Percentiles rank a stretch among this genome's conserved stretches.
These are phyloP conservation scores for Lasius fuliginosus DNA, from an alignment of 2,888 invertebrate species.

Conservation along the genomic window DNA sequence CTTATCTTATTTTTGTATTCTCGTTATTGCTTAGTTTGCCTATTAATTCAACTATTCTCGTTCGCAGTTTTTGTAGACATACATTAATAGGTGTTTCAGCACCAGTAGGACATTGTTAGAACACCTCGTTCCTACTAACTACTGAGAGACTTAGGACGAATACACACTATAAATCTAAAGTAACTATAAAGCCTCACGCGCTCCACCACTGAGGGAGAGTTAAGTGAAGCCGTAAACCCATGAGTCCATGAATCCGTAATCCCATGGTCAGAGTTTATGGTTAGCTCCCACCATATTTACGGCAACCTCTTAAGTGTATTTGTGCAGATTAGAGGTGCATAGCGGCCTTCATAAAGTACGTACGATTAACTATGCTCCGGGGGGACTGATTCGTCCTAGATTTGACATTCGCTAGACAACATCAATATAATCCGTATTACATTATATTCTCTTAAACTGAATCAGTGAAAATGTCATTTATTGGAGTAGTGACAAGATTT, in stretches of 20 bases:
- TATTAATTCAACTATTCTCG: not conserved
- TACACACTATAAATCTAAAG: slow-evolving; percentile 55
- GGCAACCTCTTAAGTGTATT: slow-evolving; percentile 57
- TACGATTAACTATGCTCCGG: slow-evolving; percentile 41
- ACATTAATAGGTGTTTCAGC: slow-evolving; percentile 25
- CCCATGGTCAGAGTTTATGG: slow-evolving; percentile 58
- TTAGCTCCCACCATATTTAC: slow-evolving; percentile 59
- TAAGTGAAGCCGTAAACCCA: slow-evolving; percentile 60
- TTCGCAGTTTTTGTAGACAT: not conserved
- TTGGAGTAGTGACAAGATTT: not conserved
- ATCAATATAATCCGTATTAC: not conserved
- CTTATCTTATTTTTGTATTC: not conserved
- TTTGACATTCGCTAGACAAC: not conserved
- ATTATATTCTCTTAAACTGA: not conserved
- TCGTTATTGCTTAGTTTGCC: not conserved
- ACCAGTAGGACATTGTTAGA: slow-evolving; percentile 31
- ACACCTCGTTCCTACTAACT: slow-evolving; percentile 46
- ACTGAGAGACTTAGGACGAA: slow-evolving; percentile 54
- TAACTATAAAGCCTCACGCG: slow-evolving; percentile 58
- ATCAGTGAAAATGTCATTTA: not conserved
- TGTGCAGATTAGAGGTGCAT: slow-evolving; percentile 56
- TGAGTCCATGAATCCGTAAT: slow-evolving; percentile 61
- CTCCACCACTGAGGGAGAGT: slow-evolving; percentile 52
- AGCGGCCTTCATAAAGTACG: slow-evolving; percentile 54
- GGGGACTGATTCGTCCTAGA: slow-evolving; percentile 28